A percentile compares a stretch with the other conserved stretches of the same genome.
phyloP scores from a whole-genome alignment of 2,797 vertebrate species.

The Tarsius wallacei region DNA sequence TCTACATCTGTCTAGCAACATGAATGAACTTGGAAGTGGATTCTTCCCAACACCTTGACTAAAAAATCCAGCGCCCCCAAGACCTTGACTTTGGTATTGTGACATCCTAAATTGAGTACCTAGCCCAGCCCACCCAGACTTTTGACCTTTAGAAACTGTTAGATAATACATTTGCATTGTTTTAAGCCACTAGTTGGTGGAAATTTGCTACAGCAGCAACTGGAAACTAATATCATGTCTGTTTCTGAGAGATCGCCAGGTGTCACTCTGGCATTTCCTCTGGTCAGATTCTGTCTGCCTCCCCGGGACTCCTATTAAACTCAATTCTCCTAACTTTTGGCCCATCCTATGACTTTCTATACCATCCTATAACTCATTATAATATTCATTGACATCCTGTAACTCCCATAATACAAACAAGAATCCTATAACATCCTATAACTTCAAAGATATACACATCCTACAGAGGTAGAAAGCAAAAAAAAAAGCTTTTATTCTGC shows the following conservation, averaged over 20 bases:
- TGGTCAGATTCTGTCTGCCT: neutral
- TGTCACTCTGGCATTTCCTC: neutral
- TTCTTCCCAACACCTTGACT: neutral
- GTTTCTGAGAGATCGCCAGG: neutral
- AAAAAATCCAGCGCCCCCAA: neutral
- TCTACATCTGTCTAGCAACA: neutral
- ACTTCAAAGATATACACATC: conserved; percentile 1
- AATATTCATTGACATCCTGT: neutral
- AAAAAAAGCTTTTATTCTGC: neutral
- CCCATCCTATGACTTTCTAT: neutral
- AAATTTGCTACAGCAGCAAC: neutral
- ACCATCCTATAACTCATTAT: neutral
- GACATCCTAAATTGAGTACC: neutral
- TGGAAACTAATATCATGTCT: neutral
- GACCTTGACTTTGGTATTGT: neutral
- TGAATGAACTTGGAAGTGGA: neutral
- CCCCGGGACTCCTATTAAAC: neutral
- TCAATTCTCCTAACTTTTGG: conserved; percentile 19
- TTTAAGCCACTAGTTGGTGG: conserved; percentile 17
- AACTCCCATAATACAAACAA: neutral
- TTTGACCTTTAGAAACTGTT: neutral
- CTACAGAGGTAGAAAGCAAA: neutral
- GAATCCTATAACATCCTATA: neutral
- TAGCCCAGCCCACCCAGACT: neutral
- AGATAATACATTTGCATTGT: neutral